These are phyloP conservation scores for Dynastes tityus DNA, from an alignment of 2,888 invertebrate species.

Conservation along the genomic window DNA sequence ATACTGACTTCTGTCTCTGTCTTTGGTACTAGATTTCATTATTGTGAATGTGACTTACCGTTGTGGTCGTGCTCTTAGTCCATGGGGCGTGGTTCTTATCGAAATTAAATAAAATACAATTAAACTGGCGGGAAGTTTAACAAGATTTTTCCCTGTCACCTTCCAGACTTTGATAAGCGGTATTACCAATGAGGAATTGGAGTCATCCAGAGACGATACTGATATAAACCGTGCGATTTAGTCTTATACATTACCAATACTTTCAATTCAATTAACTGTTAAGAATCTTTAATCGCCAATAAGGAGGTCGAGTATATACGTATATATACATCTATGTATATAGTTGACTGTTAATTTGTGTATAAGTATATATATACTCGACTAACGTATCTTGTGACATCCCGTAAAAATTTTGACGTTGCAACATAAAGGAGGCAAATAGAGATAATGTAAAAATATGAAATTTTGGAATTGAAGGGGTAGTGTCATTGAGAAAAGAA, in stretches of 20 bases:
- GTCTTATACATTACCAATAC: slow-evolving; percentile 41
- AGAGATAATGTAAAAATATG: no score
- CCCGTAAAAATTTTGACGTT: no score
- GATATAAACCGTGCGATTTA: slow-evolving; percentile 36
- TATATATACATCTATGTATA: not conserved
- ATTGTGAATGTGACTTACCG: slow-evolving; percentile 49
- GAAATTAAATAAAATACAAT: slow-evolving; percentile 51
- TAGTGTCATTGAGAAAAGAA: no score
- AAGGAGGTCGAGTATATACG: slow-evolving; percentile 15
- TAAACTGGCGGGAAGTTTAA: slow-evolving; percentile 34
- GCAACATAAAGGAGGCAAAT: no score
- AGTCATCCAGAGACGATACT: slow-evolving; percentile 29
- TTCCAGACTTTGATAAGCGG: slow-evolving; percentile 4
- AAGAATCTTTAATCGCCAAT: slow-evolving; percentile 46
- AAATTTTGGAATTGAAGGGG: no score
- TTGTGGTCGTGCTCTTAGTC: slow-evolving; percentile 11
- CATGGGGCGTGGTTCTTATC: slow-evolving; percentile 50
- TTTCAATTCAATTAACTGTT: slow-evolving; percentile 51
- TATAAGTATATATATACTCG: not conserved
- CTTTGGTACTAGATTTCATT: slow-evolving; percentile 52
- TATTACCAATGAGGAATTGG: slow-evolving; percentile 28
- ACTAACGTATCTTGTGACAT: no score
- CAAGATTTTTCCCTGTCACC: slow-evolving; percentile 42
- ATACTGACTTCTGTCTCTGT: slow-evolving; percentile 43
- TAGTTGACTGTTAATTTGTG: no score